These are phyloP conservation scores for Dicyrtoma fusca DNA, from an alignment of 2,888 invertebrate species.

Conservation along the genomic window DNA sequence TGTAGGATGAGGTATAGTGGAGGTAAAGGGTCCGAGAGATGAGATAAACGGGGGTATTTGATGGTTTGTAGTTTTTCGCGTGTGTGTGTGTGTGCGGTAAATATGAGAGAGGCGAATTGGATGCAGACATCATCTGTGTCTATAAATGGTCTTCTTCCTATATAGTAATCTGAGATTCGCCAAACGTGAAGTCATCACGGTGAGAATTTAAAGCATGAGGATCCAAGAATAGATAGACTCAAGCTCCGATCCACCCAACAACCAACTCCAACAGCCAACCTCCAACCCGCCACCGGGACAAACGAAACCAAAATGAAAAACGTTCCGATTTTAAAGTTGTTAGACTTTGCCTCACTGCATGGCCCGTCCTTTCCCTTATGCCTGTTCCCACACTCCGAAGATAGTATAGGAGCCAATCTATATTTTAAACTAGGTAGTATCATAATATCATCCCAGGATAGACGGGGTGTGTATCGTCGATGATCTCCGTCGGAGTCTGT, in stretches of 20 bases:
- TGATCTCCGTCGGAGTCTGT: background rate
- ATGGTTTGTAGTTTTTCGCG: constrained; percentile 14
- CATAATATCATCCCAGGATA: constrained; percentile 8
- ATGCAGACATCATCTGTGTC: constrained; percentile 44
- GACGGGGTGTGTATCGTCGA: background rate
- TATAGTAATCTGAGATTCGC: constrained; percentile 51
- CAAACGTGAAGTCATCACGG: constrained; percentile 47
- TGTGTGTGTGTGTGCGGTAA: constrained; percentile 12
- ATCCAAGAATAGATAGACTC: constrained; percentile 39
- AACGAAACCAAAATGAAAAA: too few relatives aligned
- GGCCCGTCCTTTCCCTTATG: too few relatives aligned
- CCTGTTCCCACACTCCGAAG: background rate
- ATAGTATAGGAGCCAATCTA: too few relatives aligned
- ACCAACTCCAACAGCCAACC: constrained; percentile 2
- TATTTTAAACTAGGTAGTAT: background rate
- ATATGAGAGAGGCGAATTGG: constrained; percentile 23
- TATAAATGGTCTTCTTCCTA: constrained; percentile 53
- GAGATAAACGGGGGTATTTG: constrained; percentile 15
- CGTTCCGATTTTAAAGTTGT: too few relatives aligned
- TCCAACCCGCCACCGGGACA: constrained; percentile 8
- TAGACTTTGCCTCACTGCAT: too few relatives aligned
- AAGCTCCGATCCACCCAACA: background rate
- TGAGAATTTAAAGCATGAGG: constrained; percentile 42
- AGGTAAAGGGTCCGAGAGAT: constrained; percentile 29
- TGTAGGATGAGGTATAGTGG: constrained; percentile 1